These are phyloP conservation scores for Drosophila neutralis DNA, from an alignment of 2,888 invertebrate species.

Conservation along the genomic window DNA sequence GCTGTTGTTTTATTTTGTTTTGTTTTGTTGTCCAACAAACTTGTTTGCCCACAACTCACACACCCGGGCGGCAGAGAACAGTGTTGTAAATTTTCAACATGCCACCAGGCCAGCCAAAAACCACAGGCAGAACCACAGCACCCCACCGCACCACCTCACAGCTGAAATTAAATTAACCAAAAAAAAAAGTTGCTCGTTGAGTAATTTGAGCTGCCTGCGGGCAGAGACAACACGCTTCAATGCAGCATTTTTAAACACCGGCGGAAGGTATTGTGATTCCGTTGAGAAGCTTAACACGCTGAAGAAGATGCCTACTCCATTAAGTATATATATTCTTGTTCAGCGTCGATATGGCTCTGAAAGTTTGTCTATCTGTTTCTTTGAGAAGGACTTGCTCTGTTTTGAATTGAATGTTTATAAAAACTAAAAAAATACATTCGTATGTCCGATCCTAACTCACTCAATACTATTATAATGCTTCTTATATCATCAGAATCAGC, in stretches of 20 bases:
- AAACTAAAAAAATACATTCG: rapidly evolving
- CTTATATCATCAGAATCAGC: not conserved
- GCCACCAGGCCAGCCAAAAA: slow-evolving; percentile 17
- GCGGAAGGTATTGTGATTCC: not conserved
- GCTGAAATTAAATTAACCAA: slow-evolving; percentile 44
- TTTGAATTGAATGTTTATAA: not conserved
- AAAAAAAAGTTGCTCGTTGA: slow-evolving; percentile 33
- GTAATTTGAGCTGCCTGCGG: slow-evolving; percentile 54
- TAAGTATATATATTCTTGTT: not conserved
- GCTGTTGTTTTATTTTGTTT: slow-evolving; percentile 1
- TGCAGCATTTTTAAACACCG: not conserved
- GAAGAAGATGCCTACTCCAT: not conserved
- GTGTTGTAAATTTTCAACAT: slow-evolving; percentile 37
- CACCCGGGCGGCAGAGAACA: slow-evolving; percentile 36
- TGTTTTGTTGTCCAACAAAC: slow-evolving; percentile 37
- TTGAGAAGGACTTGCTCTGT: not conserved
- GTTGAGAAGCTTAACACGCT: too few species aligned
- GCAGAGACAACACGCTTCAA: slow-evolving; percentile 29
- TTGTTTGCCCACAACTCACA: slow-evolving; percentile 36
- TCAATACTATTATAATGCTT: not conserved
- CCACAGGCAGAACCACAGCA: slow-evolving; percentile 1
- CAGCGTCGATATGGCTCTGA: not conserved
- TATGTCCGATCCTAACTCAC: rapidly evolving
- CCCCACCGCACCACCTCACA: slow-evolving; percentile 12
- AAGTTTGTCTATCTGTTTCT: not conserved